phyloP scores from a whole-genome alignment of 2,888 invertebrate genomes.

The Magallana nippona region DNA sequence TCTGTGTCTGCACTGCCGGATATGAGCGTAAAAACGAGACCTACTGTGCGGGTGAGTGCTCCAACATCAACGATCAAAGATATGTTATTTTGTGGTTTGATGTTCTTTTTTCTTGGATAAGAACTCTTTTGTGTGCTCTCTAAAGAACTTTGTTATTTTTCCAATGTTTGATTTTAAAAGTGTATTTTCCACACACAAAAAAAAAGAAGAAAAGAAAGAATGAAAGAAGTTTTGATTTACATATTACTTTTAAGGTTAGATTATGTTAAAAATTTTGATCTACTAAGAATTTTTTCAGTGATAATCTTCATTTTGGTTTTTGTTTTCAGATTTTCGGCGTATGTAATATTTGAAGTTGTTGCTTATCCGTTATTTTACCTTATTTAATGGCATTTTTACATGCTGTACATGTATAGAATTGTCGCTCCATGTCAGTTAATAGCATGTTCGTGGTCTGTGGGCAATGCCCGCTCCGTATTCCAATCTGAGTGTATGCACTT shows the following conservation, averaged over 20 bases:
- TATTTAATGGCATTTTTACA: slow-evolving; percentile 34
- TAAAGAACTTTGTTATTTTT: background rate
- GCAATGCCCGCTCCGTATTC: slow-evolving; percentile 19
- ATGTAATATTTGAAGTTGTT: slow-evolving; percentile 25
- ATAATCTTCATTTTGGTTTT: slow-evolving; percentile 13
- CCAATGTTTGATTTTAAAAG: background rate
- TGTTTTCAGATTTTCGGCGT: slow-evolving; percentile 26
- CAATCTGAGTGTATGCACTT: background rate
- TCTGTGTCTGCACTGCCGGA: slow-evolving; percentile 90
- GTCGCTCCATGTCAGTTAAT: slow-evolving; percentile 10
- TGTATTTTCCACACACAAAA: background rate
- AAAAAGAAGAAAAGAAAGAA: background rate
- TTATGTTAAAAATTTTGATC: background rate
- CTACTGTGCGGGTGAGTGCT: slow-evolving; percentile 70
- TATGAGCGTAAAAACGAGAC: slow-evolving; percentile 82
- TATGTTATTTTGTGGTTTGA: background rate
- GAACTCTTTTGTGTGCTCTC: background rate
- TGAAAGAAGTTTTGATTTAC: no score
- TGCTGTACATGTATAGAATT: background rate
- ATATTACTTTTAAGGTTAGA: background rate
- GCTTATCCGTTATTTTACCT: background rate
- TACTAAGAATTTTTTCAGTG: background rate
- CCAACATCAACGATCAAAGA: background rate
- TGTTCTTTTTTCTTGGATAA: background rate
- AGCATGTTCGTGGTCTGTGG: slow-evolving; percentile 29